phyloP scores from a whole-genome alignment of 2,113 vertebrate genomes.

The Pleuronectes platessa region DNA sequence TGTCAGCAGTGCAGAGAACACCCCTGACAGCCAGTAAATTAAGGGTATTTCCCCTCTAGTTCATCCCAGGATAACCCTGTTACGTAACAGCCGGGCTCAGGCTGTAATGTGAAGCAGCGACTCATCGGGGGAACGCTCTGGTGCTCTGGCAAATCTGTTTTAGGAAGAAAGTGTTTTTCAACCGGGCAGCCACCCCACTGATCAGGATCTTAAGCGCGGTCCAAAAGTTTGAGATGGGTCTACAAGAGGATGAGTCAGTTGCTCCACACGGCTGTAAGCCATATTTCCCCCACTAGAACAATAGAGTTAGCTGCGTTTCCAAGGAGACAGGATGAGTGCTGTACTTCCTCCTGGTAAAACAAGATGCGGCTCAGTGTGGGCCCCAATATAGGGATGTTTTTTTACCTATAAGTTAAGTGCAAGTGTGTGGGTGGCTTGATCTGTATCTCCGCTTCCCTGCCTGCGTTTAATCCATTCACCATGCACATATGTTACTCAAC shows the following conservation, averaged over 20 bases:
- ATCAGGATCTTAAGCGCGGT: constrained; percentile 57
- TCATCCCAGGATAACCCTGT: constrained; percentile 73
- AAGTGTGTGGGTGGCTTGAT: constrained; percentile 21
- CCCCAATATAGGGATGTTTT: constrained; percentile 2
- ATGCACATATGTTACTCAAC: constrained; percentile 60
- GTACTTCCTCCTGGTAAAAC: constrained; percentile 44
- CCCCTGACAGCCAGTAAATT: constrained; percentile 59
- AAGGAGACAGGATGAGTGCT: constrained; percentile 48
- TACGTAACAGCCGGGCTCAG: constrained; percentile 58
- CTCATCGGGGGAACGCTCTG: constrained; percentile 55
- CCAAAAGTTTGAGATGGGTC: constrained; percentile 60
- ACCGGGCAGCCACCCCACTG: constrained; percentile 48
- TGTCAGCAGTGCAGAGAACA: constrained; percentile 38
- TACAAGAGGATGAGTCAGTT: constrained; percentile 73
- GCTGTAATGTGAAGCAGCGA: constrained; percentile 49
- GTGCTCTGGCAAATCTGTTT: constrained; percentile 50
- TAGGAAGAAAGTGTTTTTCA: constrained; percentile 69
- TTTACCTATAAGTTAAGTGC: neutral
- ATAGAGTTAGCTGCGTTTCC: constrained; percentile 27
- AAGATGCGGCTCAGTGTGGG: constrained; percentile 14
- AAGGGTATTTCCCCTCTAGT: constrained; percentile 72
- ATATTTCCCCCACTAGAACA: constrained; percentile 56
- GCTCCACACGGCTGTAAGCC: constrained; percentile 61
- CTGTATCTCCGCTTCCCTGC: constrained; percentile 8
- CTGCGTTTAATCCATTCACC: constrained; percentile 14